phyloP scores from a whole-genome alignment of 2,888 invertebrate genomes.

The Pseudococcus longispinus region DNA sequence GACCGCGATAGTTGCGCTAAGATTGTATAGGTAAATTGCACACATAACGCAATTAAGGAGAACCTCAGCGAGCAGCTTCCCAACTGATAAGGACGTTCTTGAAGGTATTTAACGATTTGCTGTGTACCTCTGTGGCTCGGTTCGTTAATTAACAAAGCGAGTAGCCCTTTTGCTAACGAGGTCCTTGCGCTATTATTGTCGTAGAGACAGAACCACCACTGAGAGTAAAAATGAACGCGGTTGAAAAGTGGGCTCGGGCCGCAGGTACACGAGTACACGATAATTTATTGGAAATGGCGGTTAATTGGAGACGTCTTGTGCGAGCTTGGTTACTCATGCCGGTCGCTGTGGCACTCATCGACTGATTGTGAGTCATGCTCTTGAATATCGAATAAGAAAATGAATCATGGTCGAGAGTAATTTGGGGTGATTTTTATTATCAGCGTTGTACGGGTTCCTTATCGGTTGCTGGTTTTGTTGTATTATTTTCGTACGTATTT shows the following conservation, averaged over 20 bases:
- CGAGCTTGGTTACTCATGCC: background rate
- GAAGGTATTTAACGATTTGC: background rate
- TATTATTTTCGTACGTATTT: background rate
- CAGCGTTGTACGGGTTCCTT: background rate
- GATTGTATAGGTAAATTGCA: background rate
- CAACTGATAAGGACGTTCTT: constrained; percentile 12
- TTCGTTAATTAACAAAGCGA: background rate
- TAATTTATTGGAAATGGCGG: background rate
- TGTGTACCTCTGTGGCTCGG: background rate
- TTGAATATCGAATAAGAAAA: background rate
- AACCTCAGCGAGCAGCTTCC: background rate
- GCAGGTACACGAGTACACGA: background rate
- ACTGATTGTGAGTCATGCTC: constrained; percentile 12
- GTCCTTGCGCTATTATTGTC: background rate
- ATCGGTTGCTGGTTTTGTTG: background rate
- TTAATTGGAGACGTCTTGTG: background rate
- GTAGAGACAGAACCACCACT: background rate
- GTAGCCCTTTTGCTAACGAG: background rate
- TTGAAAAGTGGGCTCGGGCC: background rate
- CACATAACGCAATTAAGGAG: background rate
- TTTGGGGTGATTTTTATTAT: background rate
- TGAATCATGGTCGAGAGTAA: background rate
- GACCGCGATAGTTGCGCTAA: background rate
- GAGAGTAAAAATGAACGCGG: background rate
- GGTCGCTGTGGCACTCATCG: background rate